Conservation (phyloP, 2,113 vertebrate species). For the Bufo gargarizans region DNA sequence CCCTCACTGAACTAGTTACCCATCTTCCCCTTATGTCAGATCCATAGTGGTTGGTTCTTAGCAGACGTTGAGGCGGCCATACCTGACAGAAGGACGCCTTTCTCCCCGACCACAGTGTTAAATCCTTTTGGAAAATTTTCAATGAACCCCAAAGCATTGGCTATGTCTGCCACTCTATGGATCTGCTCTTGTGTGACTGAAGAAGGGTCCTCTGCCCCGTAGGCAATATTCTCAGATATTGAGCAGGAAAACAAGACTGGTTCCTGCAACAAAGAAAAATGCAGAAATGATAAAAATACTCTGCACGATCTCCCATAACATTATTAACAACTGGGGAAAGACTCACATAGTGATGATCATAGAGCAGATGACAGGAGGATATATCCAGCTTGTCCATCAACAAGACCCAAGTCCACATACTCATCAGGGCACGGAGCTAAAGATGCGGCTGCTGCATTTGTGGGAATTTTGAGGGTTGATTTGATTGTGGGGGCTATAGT, state of each 20-base stretch:
- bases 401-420: no score
- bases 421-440: no score
- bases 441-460: no score
- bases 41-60: not conserved
- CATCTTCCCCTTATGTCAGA: not conserved
- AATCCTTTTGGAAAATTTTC: conserved; percentile 87
- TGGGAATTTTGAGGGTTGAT: no score
- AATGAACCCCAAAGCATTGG: conserved; percentile 89
- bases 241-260: conserved; percentile 95
- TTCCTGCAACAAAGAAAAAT: conserved; percentile 75
- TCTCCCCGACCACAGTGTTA: conserved; percentile 92
- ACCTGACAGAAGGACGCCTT: conserved; percentile 95
- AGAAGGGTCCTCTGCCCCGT: conserved; percentile 83
- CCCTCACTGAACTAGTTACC: not conserved
- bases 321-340: no score
- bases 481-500: not conserved
- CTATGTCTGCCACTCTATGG: conserved; percentile 81
- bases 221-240: conserved; percentile 95
- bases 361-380: no score
- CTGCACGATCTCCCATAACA: not conserved
- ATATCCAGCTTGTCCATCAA: no score
- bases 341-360: no score
- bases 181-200: conserved; percentile 81
- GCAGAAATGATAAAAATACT: not conserved
- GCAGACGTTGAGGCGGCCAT: not conserved